phyloP scores from a whole-genome alignment of 2,113 vertebrate species.

The Eulemur macaco region DNA sequence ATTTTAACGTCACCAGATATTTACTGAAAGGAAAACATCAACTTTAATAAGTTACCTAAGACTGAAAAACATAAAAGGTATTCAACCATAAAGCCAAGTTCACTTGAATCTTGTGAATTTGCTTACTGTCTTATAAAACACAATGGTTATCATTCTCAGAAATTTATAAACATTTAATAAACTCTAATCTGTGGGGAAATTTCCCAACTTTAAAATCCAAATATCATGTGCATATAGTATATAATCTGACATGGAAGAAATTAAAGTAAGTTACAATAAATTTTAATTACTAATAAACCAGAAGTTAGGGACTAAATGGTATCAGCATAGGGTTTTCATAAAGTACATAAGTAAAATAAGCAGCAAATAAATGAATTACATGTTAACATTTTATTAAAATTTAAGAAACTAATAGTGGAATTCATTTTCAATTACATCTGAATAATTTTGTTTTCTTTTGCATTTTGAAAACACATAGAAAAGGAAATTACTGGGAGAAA shows the following conservation, averaged over 20 bases:
- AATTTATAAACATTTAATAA: slow-evolving; percentile 60
- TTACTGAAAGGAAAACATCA: slow-evolving; percentile 68
- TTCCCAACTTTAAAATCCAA: slow-evolving; percentile 35
- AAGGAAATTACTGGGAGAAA: not conserved
- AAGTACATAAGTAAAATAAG: slow-evolving; percentile 21
- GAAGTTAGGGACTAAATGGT: not conserved
- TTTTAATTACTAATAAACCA: slow-evolving; percentile 14
- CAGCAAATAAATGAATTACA: not conserved
- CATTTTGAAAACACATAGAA: slow-evolving; percentile 40
- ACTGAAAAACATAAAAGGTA: slow-evolving; percentile 63
- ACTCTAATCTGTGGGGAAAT: not conserved
- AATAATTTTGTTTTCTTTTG: not conserved
- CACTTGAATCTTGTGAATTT: slow-evolving; percentile 40
- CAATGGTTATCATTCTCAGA: not conserved
- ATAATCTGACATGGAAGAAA: slow-evolving; percentile 38
- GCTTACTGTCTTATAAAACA: slow-evolving; percentile 8
- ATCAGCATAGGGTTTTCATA: not conserved
- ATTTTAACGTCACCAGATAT: slow-evolving; percentile 73
- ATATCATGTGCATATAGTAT: not conserved
- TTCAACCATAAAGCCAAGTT: slow-evolving; percentile 60
- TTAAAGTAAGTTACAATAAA: slow-evolving; percentile 36
- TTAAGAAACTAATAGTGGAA: not conserved
- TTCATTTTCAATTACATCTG: slow-evolving; percentile 32
- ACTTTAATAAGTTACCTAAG: slow-evolving; percentile 78
- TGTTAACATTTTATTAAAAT: not conserved